Evolutionary conservation across 2,797 vertebrate genomes (phyloP).

Genomic region (Protonibea diacanthus): DNA sequence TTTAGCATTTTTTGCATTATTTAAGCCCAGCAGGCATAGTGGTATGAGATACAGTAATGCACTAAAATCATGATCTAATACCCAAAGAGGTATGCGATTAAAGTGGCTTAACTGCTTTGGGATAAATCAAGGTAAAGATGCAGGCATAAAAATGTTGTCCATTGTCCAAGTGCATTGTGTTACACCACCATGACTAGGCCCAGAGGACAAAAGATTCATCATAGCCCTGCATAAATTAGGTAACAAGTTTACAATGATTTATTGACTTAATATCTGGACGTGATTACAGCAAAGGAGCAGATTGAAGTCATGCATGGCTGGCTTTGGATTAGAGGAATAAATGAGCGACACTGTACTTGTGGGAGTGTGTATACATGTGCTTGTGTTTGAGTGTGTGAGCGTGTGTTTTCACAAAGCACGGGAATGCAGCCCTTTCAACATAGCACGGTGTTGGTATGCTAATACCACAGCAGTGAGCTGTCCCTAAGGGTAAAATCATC

Average conservation of each 20-base stretch:
- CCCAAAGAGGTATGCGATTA: constrained; percentile 41
- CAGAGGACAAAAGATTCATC: constrained; percentile 81
- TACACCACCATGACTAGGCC: constrained; percentile 55
- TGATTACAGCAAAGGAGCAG: constrained; percentile 82
- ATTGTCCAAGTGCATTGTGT: constrained; percentile 57
- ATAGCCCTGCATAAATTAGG: constrained; percentile 77
- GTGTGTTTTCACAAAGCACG: constrained; percentile 41
- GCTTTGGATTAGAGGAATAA: constrained; percentile 77
- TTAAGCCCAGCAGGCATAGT: constrained; percentile 26
- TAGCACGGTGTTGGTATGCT: constrained; percentile 65
- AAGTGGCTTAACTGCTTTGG: constrained; percentile 48
- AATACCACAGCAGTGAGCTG: constrained; percentile 67
- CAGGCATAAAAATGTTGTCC: constrained; percentile 53
- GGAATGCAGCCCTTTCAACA: constrained; percentile 54
- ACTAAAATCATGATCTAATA: constrained; percentile 45
- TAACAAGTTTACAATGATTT: constrained; percentile 82
- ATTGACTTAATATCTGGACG: constrained; percentile 82
- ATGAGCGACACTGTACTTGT: constrained; percentile 62
- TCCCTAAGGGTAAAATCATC: constrained; percentile 69
- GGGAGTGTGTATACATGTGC: constrained; percentile 28
- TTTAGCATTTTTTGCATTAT: constrained; percentile 38
- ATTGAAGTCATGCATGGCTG: constrained; percentile 78
- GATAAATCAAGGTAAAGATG: constrained; percentile 64
- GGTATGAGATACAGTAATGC: constrained; percentile 25
- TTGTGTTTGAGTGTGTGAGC: constrained; percentile 25